Base-by-base conservation (phyloP, 92 coral and sea anemone species). In the Epizoanthus scotinus region DNA sequence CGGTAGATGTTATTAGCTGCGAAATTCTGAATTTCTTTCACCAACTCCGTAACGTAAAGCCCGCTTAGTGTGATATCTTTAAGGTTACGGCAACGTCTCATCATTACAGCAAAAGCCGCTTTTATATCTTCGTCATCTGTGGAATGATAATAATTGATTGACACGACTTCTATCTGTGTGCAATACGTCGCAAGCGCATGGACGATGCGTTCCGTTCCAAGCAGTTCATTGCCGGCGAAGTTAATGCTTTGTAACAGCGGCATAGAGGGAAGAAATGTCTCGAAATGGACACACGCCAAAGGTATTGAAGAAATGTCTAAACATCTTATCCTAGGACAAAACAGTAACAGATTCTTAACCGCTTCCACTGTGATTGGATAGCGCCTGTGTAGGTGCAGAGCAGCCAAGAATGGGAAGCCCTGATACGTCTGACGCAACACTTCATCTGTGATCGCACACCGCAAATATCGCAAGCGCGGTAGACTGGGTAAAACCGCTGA, bases 241-340 rank as follows among this genome's bases (percentile, higher is more conserved):
- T 86, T 85, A 8, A 91, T 38, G 22, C 70, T 19, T 14, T 84
- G 67, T 31, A 91, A 79, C 12, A 52, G 69, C 19, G 90, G 88
- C 89, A 91, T 74, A 0, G 79, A 62, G 36, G 93, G 89, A 1
- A 91, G 88, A 86, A 91, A 91, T 10, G 79, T 82, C 57, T 89
- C 85, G 47, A 91, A 91, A 50, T 86, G 89, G 18, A 70, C 89
- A 47, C 82, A 87, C 25, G 89, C 86, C 25, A 91, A 77, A 13
- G 95, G 95, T 78, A 91, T 91, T 17, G 93, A 91, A 20, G 95
- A 91, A 27, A 91, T 55, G 70, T 91, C 95, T 14, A 91, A 73
- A 73, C 91, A 88, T 3, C 86, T 86, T 40, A 91, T 65, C 26
- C 64, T 79, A 17, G 92, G 90, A 36, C 95, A 91, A 57, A 79